phyloP scores from a whole-genome alignment of 2,888 invertebrate genomes.

The Sthenelais limicola region DNA sequence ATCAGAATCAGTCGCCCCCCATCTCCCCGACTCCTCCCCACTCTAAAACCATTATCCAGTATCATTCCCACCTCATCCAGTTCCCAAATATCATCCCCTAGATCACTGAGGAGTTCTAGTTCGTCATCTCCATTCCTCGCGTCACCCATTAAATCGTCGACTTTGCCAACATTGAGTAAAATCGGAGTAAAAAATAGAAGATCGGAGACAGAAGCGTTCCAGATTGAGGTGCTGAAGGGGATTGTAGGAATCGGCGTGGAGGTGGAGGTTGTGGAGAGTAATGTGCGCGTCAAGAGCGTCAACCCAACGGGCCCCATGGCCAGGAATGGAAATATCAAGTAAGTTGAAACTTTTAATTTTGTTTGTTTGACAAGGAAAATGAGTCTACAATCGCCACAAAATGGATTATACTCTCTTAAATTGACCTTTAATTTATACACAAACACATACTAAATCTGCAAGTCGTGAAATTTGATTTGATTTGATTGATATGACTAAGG shows the following conservation, averaged over 20 bases:
- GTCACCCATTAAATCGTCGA: background rate
- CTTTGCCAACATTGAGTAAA: background rate
- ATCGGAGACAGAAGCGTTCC: constrained; percentile 61
- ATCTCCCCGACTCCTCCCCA: constrained; percentile 25
- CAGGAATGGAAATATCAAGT: constrained; percentile 65
- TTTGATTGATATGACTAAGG: no score
- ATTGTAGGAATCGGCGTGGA: constrained; percentile 68
- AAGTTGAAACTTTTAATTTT: constrained; percentile 43
- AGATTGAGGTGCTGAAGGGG: constrained; percentile 66
- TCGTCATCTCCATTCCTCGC: background rate
- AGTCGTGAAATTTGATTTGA: no score
- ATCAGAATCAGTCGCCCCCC: background rate
- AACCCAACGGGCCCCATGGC: constrained; percentile 63
- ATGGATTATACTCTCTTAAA: no score
- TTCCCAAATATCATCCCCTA: background rate
- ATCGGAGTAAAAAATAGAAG: constrained; percentile 47
- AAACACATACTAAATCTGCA: no score
- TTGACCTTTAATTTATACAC: no score
- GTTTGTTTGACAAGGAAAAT: no score
- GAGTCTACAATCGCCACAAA: no score
- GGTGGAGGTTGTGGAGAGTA: constrained; percentile 58
- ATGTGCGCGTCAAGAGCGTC: constrained; percentile 60
- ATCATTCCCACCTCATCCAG: background rate
- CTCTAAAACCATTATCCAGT: background rate
- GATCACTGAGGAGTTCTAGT: background rate